Base-by-base conservation (phyloP, 2,888 invertebrate genomes). In the Hermaeophaga mercurialis region DNA sequence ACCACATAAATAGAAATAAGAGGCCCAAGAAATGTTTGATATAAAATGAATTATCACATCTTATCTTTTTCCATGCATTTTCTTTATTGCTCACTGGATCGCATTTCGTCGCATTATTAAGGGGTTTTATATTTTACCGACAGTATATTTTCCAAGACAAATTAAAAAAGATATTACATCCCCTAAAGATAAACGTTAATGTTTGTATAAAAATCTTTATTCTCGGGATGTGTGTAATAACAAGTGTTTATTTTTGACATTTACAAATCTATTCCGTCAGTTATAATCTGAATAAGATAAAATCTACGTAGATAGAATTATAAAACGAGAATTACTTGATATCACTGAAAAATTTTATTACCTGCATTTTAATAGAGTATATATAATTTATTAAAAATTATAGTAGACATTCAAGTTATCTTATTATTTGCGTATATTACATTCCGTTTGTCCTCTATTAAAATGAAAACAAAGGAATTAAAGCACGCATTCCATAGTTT, bases 131-230 rank as follows among this genome's bases (percentile, higher is more conserved):
- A 33, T 18, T 19, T 31, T 28, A 15, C 22, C 33, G 17, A 18
- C 28, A 11, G 45, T 45, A 45, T 45, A 31, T 33, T 44, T 45
- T 31, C 17, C 18, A 28, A 28, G 45, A 45, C 45, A 45, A 45
- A 45, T 45, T 45, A 45, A 45, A 45, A 45, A 45, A n/a, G 33
- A 45, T 45, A 45, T 45, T 45, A 45, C 33, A 26, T 45, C 33
- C 28, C 18, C 33, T 45, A 31, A 45, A 45, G 45, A 28, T 45
- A 45, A 45, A 45, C 33, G 45, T 45, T 31, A 11, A 45, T 11
- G 45, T 18, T 18, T 33, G 8, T 18, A 33, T 45, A 45, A 45
- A 45, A 45, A 45, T 45, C 45, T 28, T 45, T 45, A 45, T 45
- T 45, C 28, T 9, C 1, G 11, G 18, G 31, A 31, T 31, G 33